phyloP scores from a whole-genome alignment of 2,113 vertebrate species.

The Tauraco erythrolophus region DNA sequence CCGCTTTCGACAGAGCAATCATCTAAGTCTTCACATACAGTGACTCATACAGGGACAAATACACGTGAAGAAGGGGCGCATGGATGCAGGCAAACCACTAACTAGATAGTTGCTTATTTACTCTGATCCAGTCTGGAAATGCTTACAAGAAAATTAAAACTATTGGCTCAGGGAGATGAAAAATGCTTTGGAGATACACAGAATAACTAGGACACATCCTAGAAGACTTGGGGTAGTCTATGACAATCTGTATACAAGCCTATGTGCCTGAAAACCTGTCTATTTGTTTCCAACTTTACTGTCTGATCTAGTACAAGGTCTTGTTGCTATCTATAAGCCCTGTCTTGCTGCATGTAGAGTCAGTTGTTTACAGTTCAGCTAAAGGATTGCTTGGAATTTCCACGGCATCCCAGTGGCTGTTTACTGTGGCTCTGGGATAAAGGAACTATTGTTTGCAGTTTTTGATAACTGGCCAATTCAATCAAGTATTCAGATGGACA shows the following conservation, averaged over 20 bases:
- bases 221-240: neutral
- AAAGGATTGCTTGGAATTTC: slow-evolving; percentile 42
- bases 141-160: neutral
- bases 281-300: neutral
- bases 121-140: neutral
- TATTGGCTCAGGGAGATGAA: neutral
- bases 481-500: neutral
- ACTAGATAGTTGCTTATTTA: neutral
- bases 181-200: neutral
- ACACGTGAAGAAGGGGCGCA: neutral
- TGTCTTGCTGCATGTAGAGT: neutral
- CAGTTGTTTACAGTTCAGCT: neutral
- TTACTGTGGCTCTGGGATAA: neutral
- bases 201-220: neutral
- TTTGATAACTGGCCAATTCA: slow-evolving; percentile 29
- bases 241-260: neutral
- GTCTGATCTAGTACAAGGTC: neutral
- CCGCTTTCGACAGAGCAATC: neutral
- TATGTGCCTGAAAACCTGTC: neutral
- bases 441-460: slow-evolving; percentile 10
- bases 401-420: neutral
- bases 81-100: neutral
- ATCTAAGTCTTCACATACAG: neutral
- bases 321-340: neutral
- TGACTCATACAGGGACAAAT: neutral